phyloP scores from a whole-genome alignment of 2,113 vertebrate genomes.

The Pomatorhinus ruficollis region DNA sequence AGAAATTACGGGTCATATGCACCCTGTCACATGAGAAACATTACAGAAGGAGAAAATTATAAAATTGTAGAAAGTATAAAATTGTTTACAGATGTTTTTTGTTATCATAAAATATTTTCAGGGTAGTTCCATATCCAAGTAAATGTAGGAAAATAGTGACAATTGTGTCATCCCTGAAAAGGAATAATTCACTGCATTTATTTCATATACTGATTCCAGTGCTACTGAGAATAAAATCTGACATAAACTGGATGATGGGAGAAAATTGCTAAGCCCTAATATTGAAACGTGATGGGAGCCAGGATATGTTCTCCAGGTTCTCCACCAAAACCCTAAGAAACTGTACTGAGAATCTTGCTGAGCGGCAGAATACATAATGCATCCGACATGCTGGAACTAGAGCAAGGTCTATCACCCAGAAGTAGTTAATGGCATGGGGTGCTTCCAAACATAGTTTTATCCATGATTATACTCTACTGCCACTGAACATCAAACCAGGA shows the following conservation, averaged over 20 bases:
- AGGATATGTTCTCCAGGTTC: not conserved
- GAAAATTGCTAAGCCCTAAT: not conserved
- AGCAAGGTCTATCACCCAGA: not conserved
- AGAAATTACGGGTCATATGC: not conserved
- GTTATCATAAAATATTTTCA: not conserved
- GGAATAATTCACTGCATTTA: not conserved
- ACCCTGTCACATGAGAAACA: not conserved
- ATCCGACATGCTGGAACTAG: not conserved
- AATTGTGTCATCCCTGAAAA: not conserved
- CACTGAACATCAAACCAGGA: not conserved
- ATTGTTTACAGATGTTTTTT: not conserved
- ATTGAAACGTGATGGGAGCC: not conserved
- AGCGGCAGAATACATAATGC: not conserved
- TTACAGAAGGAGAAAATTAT: not conserved
- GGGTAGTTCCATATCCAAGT: not conserved
- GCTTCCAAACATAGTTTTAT: not conserved
- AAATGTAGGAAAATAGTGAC: not conserved
- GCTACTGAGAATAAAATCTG: not conserved
- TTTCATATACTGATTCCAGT: not conserved
- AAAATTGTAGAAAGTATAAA: not conserved
- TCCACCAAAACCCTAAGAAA: not conserved
- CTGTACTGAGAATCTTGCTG: not conserved
- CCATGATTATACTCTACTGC: not conserved
- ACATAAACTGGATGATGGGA: not conserved
- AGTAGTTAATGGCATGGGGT: not conserved